Conservation (phyloP, 2,797 vertebrate species). For the Hoplostethus mediterraneus region DNA sequence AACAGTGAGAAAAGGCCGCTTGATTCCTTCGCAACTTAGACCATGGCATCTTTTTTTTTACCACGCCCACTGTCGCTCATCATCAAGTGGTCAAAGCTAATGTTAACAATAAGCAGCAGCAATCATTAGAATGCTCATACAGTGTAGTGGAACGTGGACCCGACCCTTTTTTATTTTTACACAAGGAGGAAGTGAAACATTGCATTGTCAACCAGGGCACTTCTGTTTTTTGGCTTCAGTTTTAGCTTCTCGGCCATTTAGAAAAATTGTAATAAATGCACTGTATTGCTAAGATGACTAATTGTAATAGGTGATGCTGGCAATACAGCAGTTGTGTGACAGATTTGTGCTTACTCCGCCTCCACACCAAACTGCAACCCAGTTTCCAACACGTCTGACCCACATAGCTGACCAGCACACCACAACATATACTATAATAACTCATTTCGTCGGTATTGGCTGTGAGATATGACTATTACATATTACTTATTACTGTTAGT, state of each 20-base stretch:
- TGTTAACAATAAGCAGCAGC: neutral
- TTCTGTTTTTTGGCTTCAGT: neutral
- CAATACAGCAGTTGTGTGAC: conserved; percentile 2
- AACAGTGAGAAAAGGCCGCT: neutral
- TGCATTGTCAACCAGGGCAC: neutral
- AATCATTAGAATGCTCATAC: too few species aligned
- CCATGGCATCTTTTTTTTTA: neutral
- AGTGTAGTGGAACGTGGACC: too few species aligned
- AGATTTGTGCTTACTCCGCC: neutral
- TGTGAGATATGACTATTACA: too few species aligned
- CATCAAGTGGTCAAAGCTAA: too few species aligned
- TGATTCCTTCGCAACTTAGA: neutral
- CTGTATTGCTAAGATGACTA: neutral
- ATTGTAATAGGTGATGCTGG: neutral
- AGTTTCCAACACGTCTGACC: neutral
- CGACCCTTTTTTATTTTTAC: conserved; percentile 23
- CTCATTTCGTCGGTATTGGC: neutral
- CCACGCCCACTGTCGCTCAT: too few species aligned
- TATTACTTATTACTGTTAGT: too few species aligned
- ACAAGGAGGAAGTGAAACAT: conserved; percentile 27
- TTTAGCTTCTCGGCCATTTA: neutral
- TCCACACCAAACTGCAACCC: neutral
- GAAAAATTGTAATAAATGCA: neutral
- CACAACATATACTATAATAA: neutral
- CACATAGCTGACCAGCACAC: neutral